Percentiles rank a stretch among this genome's conserved stretches.
These are phyloP conservation scores for Aleiodes testaceus DNA, from an alignment of 2,888 invertebrate species.

Conservation along the genomic window DNA sequence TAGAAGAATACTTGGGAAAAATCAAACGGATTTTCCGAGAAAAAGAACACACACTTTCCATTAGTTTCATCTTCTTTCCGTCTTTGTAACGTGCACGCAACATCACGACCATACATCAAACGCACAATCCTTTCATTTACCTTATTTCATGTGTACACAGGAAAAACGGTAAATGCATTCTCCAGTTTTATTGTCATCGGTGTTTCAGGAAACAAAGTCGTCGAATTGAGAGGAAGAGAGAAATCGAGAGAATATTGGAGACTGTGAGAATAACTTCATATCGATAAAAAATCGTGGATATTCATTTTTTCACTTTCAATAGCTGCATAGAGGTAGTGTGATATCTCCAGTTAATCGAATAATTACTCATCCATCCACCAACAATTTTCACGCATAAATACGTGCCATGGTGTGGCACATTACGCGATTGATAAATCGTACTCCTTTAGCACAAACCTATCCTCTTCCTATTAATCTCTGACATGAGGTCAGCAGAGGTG, in stretches of 20 bases:
- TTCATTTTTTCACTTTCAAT: background rate
- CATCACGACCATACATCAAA: constrained; percentile 40
- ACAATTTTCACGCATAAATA: constrained; percentile 33
- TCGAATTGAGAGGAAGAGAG: background rate
- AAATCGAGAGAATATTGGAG: background rate
- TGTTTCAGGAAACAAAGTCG: background rate
- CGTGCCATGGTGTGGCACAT: constrained; percentile 33
- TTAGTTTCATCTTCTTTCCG: constrained; percentile 39
- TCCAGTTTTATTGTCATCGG: constrained; percentile 35
- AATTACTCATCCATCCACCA: constrained; percentile 30
- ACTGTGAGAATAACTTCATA: background rate
- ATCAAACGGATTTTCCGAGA: constrained; percentile 41
- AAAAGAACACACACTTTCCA: constrained; percentile 37
- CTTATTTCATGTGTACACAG: constrained; percentile 1
- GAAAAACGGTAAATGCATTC: constrained; percentile 41
- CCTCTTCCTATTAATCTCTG: constrained; percentile 30
- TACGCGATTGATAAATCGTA: constrained; percentile 37
- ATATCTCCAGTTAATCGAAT: constrained; percentile 34
- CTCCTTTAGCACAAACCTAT: background rate
- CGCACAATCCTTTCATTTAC: constrained; percentile 7
- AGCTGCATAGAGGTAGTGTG: constrained; percentile 2
- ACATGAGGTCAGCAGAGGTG: constrained; percentile 14
- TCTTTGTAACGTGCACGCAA: constrained; percentile 35
- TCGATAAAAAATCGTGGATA: background rate
- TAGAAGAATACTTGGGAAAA: constrained; percentile 10